A percentile compares a stretch with the other conserved stretches of the same genome.
phyloP scores from a whole-genome alignment of 1,140 invertebrate species.

The Neodiprion virginianus region DNA sequence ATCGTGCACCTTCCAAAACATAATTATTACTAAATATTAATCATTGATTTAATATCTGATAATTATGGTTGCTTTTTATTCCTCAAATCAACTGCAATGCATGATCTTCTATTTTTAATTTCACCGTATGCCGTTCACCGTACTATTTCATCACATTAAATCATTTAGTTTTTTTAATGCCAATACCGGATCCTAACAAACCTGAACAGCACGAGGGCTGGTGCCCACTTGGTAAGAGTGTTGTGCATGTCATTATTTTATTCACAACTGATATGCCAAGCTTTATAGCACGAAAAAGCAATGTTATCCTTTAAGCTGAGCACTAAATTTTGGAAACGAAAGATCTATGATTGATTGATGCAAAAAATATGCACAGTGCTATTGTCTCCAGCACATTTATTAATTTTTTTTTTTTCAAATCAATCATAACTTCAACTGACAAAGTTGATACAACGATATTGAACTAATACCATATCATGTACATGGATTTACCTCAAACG shows the following conservation, averaged over 20 bases:
- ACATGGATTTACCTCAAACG: background rate
- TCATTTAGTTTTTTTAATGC: slow-evolving; percentile 75
- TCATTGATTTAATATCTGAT: background rate
- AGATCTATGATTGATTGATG: slow-evolving; percentile 50
- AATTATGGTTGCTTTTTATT: background rate
- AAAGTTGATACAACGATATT: too few species aligned
- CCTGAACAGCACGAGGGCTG: slow-evolving; percentile 87
- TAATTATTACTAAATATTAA: background rate
- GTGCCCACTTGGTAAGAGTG: slow-evolving; percentile 79
- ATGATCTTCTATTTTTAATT: background rate
- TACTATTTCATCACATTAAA: slow-evolving; percentile 56
- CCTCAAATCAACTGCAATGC: background rate
- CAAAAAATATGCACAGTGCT: slow-evolving; percentile 48
- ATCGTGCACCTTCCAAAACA: slow-evolving; percentile 6
- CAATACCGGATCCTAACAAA: slow-evolving; percentile 82
- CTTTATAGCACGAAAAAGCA: slow-evolving; percentile 14
- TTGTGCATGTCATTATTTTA: slow-evolving; percentile 42
- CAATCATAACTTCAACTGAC: background rate
- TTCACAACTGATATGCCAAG: slow-evolving; percentile 12
- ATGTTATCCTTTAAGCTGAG: background rate
- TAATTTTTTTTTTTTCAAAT: slow-evolving; percentile 2
- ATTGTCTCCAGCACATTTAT: slow-evolving; percentile 14
- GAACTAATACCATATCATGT: background rate
- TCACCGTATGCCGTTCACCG: background rate
- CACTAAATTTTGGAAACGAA: slow-evolving; percentile 33